phyloP scores from a whole-genome alignment of 2,113 vertebrate genomes.

The Halichoeres trimaculatus region DNA sequence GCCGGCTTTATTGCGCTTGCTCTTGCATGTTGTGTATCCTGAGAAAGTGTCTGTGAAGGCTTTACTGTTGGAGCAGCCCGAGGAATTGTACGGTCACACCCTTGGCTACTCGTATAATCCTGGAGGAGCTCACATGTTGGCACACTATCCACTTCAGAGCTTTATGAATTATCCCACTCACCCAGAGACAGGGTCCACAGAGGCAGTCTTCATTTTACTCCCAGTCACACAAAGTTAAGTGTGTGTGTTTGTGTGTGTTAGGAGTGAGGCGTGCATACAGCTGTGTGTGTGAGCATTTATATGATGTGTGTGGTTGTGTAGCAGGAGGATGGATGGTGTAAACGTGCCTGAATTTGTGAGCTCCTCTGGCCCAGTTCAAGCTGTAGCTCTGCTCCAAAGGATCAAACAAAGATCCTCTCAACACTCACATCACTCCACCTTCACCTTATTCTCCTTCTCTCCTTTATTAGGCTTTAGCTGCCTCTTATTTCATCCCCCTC shows the following conservation, averaged over 20 bases:
- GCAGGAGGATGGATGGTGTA: conserved; percentile 2
- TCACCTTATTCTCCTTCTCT: not conserved
- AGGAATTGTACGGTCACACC: conserved; percentile 55
- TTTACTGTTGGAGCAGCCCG: conserved; percentile 32
- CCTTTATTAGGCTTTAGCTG: not conserved
- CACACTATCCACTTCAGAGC: conserved; percentile 57
- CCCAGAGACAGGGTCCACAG: conserved; percentile 44
- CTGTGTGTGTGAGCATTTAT: conserved; percentile 3
- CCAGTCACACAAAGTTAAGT: conserved; percentile 35
- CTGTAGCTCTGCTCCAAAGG: conserved; percentile 31
- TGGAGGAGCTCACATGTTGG: conserved; percentile 56
- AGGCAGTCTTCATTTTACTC: conserved; percentile 47
- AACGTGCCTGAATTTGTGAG: conserved; percentile 11
- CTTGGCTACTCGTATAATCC: conserved; percentile 55
- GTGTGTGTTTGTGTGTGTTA: conserved; percentile 2
- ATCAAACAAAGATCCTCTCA: conserved; percentile 31
- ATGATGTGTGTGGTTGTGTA: not conserved
- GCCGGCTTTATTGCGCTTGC: not conserved
- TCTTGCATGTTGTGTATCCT: conserved; percentile 33
- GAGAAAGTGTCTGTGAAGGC: conserved; percentile 33
- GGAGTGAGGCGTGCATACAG: not conserved
- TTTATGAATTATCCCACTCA: conserved; percentile 66
- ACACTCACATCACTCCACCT: not conserved
- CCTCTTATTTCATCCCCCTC: not conserved
- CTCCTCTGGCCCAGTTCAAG: conserved; percentile 27